Percentiles rank a stretch among this genome's conserved stretches.
phyloP scores from a whole-genome alignment of 2,888 invertebrate genomes.

The Thysanoteuthis rhombus region DNA sequence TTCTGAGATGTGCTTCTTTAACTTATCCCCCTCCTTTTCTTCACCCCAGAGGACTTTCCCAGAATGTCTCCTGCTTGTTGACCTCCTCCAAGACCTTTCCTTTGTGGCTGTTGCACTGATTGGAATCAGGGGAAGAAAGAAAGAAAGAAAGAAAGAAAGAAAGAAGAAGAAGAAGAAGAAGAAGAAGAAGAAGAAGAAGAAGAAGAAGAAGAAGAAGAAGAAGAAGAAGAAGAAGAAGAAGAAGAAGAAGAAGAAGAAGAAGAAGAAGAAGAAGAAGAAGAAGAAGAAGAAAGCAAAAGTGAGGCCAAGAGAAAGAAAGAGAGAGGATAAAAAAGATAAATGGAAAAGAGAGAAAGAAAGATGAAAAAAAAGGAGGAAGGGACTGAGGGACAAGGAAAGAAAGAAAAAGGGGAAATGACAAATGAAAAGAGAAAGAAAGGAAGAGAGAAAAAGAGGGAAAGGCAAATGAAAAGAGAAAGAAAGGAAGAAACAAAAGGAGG shows the following conservation, averaged over 20 bases:
- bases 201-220: background rate
- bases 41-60: background rate
- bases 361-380: background rate
- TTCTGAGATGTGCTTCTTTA: background rate
- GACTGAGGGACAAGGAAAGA: background rate
- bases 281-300: background rate
- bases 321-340: background rate
- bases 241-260: background rate
- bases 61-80: background rate
- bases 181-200: background rate
- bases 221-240: background rate
- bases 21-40: background rate
- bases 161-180: background rate
- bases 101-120: background rate
- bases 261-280: background rate
- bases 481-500: too few species aligned
- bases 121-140: background rate
- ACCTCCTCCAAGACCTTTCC: background rate
- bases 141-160: background rate
- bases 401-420: too few species aligned
- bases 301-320: too few species aligned
- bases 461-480: too few species aligned
- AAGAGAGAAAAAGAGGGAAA: too few species aligned
- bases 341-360: background rate
- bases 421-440: too few species aligned